These are phyloP conservation scores for Tenrec ecaudatus DNA, from an alignment of 2,113 vertebrate genomes.

Conservation along the genomic window DNA sequence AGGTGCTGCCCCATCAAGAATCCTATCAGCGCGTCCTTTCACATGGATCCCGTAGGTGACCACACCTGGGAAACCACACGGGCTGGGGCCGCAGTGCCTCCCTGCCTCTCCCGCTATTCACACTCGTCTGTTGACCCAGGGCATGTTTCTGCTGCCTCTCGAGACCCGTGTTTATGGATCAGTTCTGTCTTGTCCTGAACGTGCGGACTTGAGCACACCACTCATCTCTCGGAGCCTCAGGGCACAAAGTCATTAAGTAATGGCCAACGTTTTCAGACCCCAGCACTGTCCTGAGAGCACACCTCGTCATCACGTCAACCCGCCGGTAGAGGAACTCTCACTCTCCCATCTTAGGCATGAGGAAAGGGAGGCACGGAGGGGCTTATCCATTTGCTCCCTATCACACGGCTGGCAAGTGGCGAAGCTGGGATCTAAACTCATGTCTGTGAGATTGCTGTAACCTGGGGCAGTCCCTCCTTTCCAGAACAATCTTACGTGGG, in stretches of 20 bases:
- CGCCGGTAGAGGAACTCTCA: background rate
- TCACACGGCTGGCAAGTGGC: background rate
- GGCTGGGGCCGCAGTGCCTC: rapidly evolving
- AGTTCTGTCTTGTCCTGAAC: background rate
- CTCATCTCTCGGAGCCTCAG: background rate
- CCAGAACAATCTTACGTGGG: too few relatives aligned
- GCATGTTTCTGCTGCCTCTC: background rate
- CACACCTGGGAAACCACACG: background rate
- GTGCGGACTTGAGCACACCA: background rate
- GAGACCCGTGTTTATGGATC: background rate
- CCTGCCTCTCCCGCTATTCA: background rate
- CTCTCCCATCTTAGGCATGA: background rate
- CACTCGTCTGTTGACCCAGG: rapidly evolving
- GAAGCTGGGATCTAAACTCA: background rate
- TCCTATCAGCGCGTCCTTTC: background rate
- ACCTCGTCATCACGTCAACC: background rate
- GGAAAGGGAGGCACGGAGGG: background rate
- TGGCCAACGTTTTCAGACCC: background rate
- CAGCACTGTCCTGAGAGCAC: background rate
- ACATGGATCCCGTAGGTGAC: background rate
- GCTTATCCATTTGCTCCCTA: background rate
- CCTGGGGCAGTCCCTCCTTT: too few relatives aligned
- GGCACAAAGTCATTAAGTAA: background rate
- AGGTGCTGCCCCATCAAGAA: background rate
- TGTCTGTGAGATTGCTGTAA: too few relatives aligned